Evolutionary conservation across 2,888 invertebrate genomes (phyloP).

Genomic region (Drosophila subquinaria): DNA sequence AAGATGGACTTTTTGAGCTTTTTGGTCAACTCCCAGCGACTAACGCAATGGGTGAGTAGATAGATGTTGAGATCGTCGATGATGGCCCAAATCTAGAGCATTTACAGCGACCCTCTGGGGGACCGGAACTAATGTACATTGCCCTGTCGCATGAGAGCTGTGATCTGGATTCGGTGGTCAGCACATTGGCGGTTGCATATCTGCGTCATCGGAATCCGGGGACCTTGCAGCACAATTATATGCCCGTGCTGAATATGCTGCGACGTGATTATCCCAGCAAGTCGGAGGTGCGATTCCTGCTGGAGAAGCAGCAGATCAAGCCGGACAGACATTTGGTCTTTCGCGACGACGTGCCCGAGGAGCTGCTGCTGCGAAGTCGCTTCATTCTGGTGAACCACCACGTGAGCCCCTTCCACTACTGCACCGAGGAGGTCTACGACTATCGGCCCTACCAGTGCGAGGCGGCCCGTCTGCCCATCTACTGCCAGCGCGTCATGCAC

Average conservation of each 20-base stretch:
- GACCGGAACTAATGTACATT: slow-evolving; percentile 30
- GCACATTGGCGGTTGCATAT: slow-evolving; percentile 59
- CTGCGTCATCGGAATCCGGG: slow-evolving; percentile 35
- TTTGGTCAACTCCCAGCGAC: slow-evolving; percentile 18
- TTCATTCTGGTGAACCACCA: slow-evolving; percentile 61
- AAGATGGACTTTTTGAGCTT: slow-evolving; percentile 31
- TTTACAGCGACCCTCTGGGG: slow-evolving; percentile 34
- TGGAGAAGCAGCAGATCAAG: slow-evolving; percentile 22
- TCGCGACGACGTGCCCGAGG: slow-evolving; percentile 57
- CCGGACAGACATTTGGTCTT: slow-evolving; percentile 46
- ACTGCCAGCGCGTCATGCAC: slow-evolving; percentile 41
- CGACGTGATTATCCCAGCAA: slow-evolving; percentile 47
- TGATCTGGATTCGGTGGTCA: slow-evolving; percentile 60
- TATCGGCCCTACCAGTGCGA: slow-evolving; percentile 40
- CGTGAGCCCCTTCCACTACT: slow-evolving; percentile 52
- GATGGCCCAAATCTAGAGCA: not conserved
- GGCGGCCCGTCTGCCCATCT: slow-evolving; percentile 40
- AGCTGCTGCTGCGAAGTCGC: slow-evolving; percentile 41
- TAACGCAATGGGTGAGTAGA: slow-evolving; percentile 50
- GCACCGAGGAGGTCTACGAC: slow-evolving; percentile 54
- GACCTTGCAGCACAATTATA: not conserved
- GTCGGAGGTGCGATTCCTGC: slow-evolving; percentile 49
- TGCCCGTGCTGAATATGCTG: slow-evolving; percentile 61
- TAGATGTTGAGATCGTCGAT: not conserved
- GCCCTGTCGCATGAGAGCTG: slow-evolving; percentile 53